Evolutionary conservation across 2,797 vertebrate species (phyloP).

Genomic region (Sarcoramphus papa): DNA sequence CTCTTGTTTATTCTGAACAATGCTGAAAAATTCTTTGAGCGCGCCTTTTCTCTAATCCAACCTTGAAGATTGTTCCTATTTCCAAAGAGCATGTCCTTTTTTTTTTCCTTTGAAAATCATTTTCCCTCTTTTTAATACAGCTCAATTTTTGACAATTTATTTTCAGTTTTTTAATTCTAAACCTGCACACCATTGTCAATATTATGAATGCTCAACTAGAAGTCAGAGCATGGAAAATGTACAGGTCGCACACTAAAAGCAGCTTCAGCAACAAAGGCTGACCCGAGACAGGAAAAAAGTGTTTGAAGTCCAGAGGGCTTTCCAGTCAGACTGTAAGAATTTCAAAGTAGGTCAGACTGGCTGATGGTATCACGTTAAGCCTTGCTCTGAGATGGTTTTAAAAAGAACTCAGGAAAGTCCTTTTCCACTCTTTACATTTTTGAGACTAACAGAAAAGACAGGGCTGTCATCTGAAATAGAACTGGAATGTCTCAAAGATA

Average conservation of each 20-base stretch:
- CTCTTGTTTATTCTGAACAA: conserved; percentile 22
- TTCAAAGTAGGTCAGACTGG: conserved; percentile 47
- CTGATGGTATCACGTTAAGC: not conserved
- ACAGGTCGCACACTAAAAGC: not conserved
- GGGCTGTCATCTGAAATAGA: conserved; percentile 51
- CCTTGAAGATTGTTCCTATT: not conserved
- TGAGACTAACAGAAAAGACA: conserved; percentile 32
- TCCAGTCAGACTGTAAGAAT: not conserved
- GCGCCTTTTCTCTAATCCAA: not conserved
- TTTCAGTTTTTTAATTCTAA: not conserved
- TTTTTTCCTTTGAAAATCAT: not conserved
- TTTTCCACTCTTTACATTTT: conserved; percentile 29
- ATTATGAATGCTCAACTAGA: not conserved
- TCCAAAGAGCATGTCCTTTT: not conserved
- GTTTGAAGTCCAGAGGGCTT: not conserved
- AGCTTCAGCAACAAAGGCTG: not conserved
- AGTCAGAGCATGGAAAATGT: not conserved
- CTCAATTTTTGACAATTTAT: not conserved
- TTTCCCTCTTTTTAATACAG: not conserved
- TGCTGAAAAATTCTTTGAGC: not conserved
- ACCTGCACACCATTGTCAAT: not conserved
- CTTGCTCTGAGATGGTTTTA: not conserved
- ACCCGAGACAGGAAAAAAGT: not conserved
- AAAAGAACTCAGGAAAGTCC: not conserved
- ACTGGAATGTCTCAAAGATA: conserved; percentile 29